Conservation (phyloP, 2,797 vertebrate genomes). For the Carcharodon carcharias region DNA sequence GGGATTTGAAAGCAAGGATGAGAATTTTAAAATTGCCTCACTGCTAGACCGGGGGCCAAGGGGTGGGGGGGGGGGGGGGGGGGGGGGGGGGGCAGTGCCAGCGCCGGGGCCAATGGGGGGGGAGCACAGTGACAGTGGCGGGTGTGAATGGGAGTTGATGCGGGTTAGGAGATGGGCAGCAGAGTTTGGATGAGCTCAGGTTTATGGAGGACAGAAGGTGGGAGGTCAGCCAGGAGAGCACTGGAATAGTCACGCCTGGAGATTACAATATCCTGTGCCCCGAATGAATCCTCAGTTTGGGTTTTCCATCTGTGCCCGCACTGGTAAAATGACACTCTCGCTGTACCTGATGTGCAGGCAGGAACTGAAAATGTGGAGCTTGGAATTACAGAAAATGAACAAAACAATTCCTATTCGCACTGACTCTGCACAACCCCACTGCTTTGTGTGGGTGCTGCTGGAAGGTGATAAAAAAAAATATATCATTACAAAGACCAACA, state of each 20-base stretch:
- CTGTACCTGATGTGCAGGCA: background rate
- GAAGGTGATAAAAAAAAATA: background rate
- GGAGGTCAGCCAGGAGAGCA: background rate
- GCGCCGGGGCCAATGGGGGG: too few relatives aligned
- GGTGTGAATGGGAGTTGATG: background rate
- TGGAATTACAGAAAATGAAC: background rate
- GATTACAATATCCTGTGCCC: background rate
- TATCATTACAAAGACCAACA: background rate
- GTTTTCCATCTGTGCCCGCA: background rate
- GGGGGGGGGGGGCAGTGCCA: too few relatives aligned
- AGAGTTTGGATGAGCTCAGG: background rate
- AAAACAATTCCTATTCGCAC: background rate
- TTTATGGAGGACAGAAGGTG: background rate
- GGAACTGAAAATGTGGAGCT: background rate
- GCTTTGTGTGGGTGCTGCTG: background rate
- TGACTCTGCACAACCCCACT: too few relatives aligned
- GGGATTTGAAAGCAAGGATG: background rate
- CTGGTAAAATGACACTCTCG: background rate
- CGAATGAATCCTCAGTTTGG: background rate
- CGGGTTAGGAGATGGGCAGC: background rate
- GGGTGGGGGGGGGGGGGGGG: too few relatives aligned
- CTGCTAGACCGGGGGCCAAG: background rate
- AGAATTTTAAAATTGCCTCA: background rate
- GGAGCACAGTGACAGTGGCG: too few relatives aligned
- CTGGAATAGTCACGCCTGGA: background rate